phyloP scores from a whole-genome alignment of 2,888 invertebrate genomes.

The Phaedon cochleariae region DNA sequence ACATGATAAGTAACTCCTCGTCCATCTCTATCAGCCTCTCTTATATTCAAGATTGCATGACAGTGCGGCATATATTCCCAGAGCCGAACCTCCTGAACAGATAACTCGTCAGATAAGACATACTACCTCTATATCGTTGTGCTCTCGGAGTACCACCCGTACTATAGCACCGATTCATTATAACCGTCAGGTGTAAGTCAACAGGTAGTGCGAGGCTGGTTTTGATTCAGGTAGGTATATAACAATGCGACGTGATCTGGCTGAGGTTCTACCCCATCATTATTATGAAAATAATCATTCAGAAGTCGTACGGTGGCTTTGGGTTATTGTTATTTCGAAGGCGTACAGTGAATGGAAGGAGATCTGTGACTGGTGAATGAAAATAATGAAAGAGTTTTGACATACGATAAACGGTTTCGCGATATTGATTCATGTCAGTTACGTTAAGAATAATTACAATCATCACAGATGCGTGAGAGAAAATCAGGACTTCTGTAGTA shows the following conservation, averaged over 20 bases:
- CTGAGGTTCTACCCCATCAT: background rate
- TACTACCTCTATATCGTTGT: too few species aligned
- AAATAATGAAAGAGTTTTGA: too few species aligned
- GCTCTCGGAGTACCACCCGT: background rate
- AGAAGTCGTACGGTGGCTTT: slow-evolving; percentile 17
- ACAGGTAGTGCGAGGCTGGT: slow-evolving; percentile 12
- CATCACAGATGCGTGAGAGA: too few species aligned
- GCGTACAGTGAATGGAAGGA: background rate
- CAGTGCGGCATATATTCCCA: background rate
- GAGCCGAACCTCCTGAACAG: background rate
- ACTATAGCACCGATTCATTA: background rate
- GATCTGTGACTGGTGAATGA: background rate
- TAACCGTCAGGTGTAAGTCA: slow-evolving; percentile 9
- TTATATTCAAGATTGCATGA: background rate
- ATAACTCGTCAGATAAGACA: too few species aligned
- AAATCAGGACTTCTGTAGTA: too few species aligned
- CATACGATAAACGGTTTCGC: background rate
- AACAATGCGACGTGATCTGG: slow-evolving; percentile 10
- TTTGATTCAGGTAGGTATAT: slow-evolving; percentile 15
- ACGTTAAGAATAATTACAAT: too few species aligned
- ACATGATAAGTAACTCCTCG: background rate
- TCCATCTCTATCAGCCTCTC: background rate
- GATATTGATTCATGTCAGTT: background rate
- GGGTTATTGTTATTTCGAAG: background rate
- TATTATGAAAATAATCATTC: slow-evolving; percentile 22